Percentiles rank a stretch among this genome's conserved stretches.
phyloP scores from a whole-genome alignment of 2,797 vertebrate genomes.

The Ceryle rudis region DNA sequence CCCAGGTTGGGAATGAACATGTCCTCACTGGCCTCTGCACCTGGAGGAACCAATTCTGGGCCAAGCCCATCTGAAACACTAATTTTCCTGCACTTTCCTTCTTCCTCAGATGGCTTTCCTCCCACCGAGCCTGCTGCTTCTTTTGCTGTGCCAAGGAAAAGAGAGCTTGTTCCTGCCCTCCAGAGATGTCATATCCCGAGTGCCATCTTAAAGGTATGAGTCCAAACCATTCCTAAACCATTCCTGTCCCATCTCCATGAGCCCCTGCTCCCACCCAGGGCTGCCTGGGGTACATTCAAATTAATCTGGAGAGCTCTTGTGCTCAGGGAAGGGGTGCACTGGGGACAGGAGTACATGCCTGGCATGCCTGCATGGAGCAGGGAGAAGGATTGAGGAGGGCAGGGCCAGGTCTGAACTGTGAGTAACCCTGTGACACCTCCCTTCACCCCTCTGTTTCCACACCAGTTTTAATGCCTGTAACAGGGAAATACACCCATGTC shows the following conservation, averaged over 20 bases:
- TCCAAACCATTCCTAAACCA: neutral
- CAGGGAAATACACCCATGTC: constrained; percentile 20
- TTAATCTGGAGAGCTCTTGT: neutral
- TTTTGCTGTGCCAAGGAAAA: neutral
- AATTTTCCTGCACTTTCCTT: neutral
- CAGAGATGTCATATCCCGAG: neutral
- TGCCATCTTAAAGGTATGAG: rapidly evolving
- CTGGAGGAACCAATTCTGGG: neutral
- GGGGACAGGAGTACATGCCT: neutral
- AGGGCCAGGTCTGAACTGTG: neutral
- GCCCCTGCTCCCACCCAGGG: neutral
- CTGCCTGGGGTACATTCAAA: neutral
- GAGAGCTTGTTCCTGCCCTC: neutral
- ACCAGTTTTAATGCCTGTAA: neutral
- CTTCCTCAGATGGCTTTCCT: neutral
- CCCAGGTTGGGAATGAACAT: rapidly evolving
- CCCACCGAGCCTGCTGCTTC: neutral
- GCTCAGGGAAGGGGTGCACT: neutral
- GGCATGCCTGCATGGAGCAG: rapidly evolving
- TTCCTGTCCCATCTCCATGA: rapidly evolving
- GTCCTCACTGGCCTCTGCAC: neutral
- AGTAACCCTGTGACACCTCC: neutral
- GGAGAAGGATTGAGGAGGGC: neutral
- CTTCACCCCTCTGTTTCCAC: neutral
- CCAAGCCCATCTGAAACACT: neutral